Percentiles rank a stretch among this genome's conserved stretches.
These are phyloP conservation scores for Tetrapedia diversipes DNA, from an alignment of 2,888 invertebrate species.

Conservation along the genomic window DNA sequence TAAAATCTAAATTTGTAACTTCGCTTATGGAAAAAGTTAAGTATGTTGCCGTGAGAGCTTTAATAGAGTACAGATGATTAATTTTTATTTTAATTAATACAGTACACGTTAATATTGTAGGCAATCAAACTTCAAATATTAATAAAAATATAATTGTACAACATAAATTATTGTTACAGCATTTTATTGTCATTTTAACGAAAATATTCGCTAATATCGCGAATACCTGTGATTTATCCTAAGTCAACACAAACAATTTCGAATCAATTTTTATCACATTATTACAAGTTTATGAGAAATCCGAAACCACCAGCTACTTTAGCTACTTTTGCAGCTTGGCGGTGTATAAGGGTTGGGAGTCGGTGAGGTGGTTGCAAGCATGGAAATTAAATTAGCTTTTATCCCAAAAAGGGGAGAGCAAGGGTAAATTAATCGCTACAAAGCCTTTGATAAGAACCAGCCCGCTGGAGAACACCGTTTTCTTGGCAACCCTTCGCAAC, in stretches of 20 bases:
- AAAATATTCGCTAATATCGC: background rate
- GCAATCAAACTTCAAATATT: too few species aligned
- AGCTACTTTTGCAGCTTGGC: conserved; percentile 19
- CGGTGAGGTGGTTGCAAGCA: conserved; percentile 45
- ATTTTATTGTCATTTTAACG: conserved; percentile 9
- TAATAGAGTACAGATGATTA: too few species aligned
- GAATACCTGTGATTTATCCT: background rate
- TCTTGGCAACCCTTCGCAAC: conserved; percentile 23
- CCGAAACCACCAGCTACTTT: conserved; percentile 6
- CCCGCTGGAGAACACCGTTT: conserved; percentile 28
- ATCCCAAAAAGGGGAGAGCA: conserved; percentile 16
- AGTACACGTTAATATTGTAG: too few species aligned
- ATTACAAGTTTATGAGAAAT: too few species aligned
- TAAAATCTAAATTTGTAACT: too few species aligned
- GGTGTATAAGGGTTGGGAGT: conserved; percentile 1
- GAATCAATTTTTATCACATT: too few species aligned
- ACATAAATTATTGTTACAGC: too few species aligned
- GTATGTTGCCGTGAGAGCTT: too few species aligned
- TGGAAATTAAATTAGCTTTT: conserved; percentile 69
- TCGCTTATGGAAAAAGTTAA: too few species aligned
- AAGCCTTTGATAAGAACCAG: conserved; percentile 53
- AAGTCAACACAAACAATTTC: background rate
- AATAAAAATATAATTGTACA: too few species aligned
- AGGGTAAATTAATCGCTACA: conserved; percentile 64
- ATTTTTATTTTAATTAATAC: too few species aligned